Evolutionary conservation across 1,140 invertebrate genomes (phyloP), one percentile per base, ranked within the genome.

Genomic region (Spodoptera litura): DNA sequence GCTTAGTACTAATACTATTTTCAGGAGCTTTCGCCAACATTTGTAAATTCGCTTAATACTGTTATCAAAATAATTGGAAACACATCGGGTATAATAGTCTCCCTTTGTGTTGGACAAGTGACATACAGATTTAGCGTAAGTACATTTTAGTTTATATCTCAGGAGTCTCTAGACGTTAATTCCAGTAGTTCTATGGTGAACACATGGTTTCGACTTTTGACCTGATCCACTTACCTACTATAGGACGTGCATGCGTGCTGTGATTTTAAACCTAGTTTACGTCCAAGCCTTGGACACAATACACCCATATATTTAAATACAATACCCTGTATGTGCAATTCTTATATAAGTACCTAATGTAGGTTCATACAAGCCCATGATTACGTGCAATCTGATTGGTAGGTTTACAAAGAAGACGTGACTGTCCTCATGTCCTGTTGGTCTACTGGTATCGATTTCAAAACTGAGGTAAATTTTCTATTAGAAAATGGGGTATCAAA

Each of bases 1-100:
- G 20, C 20, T 20, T 20, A 20, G 0, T 20, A 20, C 20, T 20
- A 20, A 20, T 20, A 20, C 20, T 20, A 20, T 72, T 83, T 88
- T 62, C 82, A 93, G 92, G 91, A 92, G 61, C 59, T 94, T 49
- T 86, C 92, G 0, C 91, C 91, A 27, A 91, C 82, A 55, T 94
- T 87, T 64, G 84, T 87, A 10, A 94, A 91, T 79, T 88, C 91
- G 12, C 80, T 94, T 25, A 87, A 89, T 61, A 93, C 92, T 35
- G 86, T 94, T 5, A 92, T 94, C 6, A 93, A 93, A 83, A 94
- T 94, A 20, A 90, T 94, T 62, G 91, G 91, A 13, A 91, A 93
- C 58, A 81, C 87, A 8, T 87, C 91, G 9, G 92, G 92, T 73
- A 91, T 94, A n/a, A 88, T 94, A 35, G 73, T 93, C 38, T 86